Percentiles rank a stretch among this genome's conserved stretches.
Evolutionary conservation across 1,140 invertebrate species (phyloP).

Genomic region (Orius insidiosus): DNA sequence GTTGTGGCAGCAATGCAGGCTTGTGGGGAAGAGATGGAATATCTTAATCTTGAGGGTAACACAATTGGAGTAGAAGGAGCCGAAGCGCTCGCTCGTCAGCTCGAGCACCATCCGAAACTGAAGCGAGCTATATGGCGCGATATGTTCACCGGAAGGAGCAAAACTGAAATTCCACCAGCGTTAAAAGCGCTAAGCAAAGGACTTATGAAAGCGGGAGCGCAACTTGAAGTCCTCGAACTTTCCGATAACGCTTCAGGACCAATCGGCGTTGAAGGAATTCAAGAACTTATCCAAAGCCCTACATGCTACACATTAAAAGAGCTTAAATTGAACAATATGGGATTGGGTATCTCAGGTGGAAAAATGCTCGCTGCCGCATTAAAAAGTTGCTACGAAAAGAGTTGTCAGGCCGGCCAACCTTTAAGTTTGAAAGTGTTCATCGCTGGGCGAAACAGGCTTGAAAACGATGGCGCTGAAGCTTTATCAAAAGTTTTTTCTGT

Average conservation of each 20-base stretch:
- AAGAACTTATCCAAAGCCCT: conserved; percentile 63
- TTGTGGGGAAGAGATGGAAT: conserved; percentile 38
- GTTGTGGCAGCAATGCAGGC: conserved; percentile 44
- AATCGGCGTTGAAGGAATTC: conserved; percentile 78
- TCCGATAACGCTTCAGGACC: conserved; percentile 98
- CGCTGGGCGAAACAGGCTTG: conserved; percentile 83
- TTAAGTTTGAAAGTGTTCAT: conserved; percentile 69
- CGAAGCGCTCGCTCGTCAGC: conserved; percentile 58
- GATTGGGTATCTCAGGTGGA: conserved; percentile 80
- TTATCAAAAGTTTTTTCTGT: conserved; percentile 69
- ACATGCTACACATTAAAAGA: conserved; percentile 69
- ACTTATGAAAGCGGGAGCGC: conserved; percentile 58
- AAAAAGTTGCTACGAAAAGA: conserved; percentile 48
- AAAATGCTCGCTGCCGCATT: conserved; percentile 62
- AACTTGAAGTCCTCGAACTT: conserved; percentile 73
- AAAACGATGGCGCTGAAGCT: conserved; percentile 79
- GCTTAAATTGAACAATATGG: conserved; percentile 85
- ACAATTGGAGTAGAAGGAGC: conserved; percentile 81
- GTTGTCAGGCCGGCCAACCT: conserved; percentile 35
- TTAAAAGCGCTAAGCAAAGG: conserved; percentile 64
- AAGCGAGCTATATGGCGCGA: conserved; percentile 84
- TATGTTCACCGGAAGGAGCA: conserved; percentile 87
- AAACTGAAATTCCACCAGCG: conserved; percentile 85
- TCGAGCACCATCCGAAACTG: conserved; percentile 57
- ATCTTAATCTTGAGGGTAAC: conserved; percentile 77